Conservation (phyloP, 92 coral and sea anemone genomes). For the Actinostola sp. region DNA sequence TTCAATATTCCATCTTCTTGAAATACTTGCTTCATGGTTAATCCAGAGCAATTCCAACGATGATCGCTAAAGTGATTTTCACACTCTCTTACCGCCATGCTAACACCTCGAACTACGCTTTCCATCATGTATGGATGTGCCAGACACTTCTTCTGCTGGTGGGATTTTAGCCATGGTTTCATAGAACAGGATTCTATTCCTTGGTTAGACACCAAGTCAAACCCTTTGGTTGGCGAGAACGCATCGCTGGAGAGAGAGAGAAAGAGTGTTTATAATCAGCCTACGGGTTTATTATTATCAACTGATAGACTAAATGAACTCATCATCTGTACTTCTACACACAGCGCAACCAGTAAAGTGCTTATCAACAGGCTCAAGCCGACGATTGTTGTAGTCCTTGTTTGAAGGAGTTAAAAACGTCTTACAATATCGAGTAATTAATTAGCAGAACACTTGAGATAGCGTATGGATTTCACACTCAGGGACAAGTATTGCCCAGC, state of each 20-base stretch:
- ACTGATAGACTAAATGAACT: slow-evolving; percentile 13
- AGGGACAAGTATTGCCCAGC: slow-evolving; percentile 13
- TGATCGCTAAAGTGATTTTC: slow-evolving; percentile 70
- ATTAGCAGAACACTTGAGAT: slow-evolving; percentile 31
- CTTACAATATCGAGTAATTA: slow-evolving; percentile 18
- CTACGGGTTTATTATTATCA: too few relatives aligned
- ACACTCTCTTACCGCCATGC: slow-evolving; percentile 81
- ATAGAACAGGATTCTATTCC: slow-evolving; percentile 48
- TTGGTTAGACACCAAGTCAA: slow-evolving; percentile 15
- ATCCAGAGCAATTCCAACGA: slow-evolving; percentile 92
- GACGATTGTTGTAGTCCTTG: slow-evolving; percentile 7
- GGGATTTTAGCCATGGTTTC: slow-evolving; percentile 72
- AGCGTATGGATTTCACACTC: slow-evolving; percentile 2
- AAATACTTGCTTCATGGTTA: slow-evolving; percentile 80
- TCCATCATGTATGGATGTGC: slow-evolving; percentile 54
- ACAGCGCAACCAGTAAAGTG: not conserved
- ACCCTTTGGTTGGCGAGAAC: not conserved
- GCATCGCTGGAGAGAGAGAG: slow-evolving; percentile 48
- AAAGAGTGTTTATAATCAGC: slow-evolving; percentile 2
- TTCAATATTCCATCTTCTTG: slow-evolving; percentile 70
- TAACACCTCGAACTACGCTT: slow-evolving; percentile 71
- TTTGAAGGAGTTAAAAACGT: not conserved
- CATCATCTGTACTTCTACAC: not conserved
- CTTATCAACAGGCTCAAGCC: slow-evolving; percentile 17
- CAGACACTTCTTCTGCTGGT: slow-evolving; percentile 61